Conservation (phyloP, 2,797 vertebrate genomes). For the Semaprochilodus insignis region DNA sequence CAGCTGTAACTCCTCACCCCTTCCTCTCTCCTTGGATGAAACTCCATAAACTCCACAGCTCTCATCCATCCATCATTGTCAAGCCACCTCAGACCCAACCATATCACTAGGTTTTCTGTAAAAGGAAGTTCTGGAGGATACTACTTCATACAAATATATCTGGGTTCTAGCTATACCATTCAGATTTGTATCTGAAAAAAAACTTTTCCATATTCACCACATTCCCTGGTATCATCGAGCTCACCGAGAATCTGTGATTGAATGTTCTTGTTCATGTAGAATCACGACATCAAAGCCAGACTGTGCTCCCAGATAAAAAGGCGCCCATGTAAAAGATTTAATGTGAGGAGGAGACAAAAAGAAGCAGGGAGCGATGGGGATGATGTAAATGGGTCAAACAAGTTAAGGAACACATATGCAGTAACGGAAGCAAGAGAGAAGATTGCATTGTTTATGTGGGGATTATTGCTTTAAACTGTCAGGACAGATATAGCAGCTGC, state of each 20-base stretch:
- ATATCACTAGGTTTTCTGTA: neutral
- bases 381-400: constrained; percentile 27
- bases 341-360: neutral
- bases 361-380: neutral
- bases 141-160: neutral
- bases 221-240: neutral
- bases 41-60: constrained; percentile 16
- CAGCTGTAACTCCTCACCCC: neutral
- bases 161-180: neutral
- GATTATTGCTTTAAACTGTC: neutral
- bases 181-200: neutral
- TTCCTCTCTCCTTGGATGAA: neutral
- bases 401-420: neutral
- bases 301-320: constrained; percentile 9
- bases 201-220: too few relatives aligned
- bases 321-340: constrained; percentile 31
- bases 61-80: neutral
- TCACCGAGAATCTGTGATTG: neutral
- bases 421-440: neutral
- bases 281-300: constrained; percentile 21
- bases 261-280: constrained; percentile 28
- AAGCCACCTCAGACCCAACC: neutral
- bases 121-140: neutral
- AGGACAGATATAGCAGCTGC: neutral
- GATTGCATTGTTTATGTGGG: neutral